These are phyloP conservation scores for Caenorhabditis sinica DNA, from an alignment of 2,888 invertebrate genomes.

Conservation along the genomic window DNA sequence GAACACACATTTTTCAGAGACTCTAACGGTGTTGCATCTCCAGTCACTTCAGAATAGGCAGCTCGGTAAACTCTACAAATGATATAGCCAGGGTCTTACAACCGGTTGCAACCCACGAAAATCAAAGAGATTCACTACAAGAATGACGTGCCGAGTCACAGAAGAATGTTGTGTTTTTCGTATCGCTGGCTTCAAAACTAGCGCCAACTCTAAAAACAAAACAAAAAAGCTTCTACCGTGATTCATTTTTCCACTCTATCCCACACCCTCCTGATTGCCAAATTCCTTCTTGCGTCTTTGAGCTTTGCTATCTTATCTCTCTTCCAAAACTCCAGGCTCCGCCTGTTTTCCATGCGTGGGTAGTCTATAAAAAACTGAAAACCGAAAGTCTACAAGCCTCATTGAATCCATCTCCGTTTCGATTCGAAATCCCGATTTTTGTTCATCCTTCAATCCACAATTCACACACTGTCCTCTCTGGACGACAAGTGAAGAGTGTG, in stretches of 20 bases:
- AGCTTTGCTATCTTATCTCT: constrained; percentile 2
- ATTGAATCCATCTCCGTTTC: constrained; percentile 10
- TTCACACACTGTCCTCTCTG: constrained; percentile 33
- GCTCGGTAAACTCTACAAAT: no score
- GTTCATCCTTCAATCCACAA: constrained; percentile 17
- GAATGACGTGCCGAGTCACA: not conserved
- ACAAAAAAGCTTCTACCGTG: not conserved
- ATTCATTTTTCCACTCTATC: constrained; percentile 3
- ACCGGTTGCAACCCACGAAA: not conserved
- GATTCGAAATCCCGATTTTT: not conserved
- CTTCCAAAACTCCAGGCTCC: constrained; percentile 9
- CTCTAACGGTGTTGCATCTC: no score
- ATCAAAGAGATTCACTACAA: not conserved
- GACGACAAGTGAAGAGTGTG: constrained; percentile 16
- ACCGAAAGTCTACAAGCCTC: constrained; percentile 7
- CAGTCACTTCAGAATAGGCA: no score
- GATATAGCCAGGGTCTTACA: no score
- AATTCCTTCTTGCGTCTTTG: constrained; percentile 33
- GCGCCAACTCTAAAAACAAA: not conserved
- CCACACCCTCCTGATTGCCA: constrained; percentile 9
- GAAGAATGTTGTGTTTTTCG: not conserved
- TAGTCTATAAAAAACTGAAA: constrained; percentile 15
- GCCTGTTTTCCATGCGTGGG: constrained; percentile 1
- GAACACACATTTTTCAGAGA: no score
- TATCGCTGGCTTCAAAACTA: not conserved